A percentile compares a stretch with the other conserved stretches of the same genome.
phyloP scores from a whole-genome alignment of 1,140 invertebrate species.

The Drosophila tropicalis region DNA sequence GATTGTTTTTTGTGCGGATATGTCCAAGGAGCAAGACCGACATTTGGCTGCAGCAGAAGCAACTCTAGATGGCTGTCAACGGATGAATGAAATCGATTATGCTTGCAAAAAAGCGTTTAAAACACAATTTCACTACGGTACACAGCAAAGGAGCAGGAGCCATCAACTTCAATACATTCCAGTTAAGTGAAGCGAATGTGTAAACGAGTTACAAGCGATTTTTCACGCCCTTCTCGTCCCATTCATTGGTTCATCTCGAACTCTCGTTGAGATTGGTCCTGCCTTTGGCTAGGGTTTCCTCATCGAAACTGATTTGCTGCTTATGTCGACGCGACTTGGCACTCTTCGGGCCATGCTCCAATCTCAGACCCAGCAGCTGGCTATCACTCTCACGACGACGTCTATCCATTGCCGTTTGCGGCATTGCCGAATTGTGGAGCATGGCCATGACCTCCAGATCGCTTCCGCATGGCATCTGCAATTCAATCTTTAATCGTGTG shows the following conservation, averaged over 20 bases:
- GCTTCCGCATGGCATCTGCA: conserved; percentile 70
- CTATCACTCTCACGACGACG: conserved; percentile 56
- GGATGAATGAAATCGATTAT: conserved; percentile 73
- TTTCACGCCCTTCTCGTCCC: conserved; percentile 39
- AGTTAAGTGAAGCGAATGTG: conserved; percentile 72
- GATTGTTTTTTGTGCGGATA: conserved; percentile 82
- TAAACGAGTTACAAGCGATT: conserved; percentile 74
- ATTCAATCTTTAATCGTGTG: conserved; percentile 71
- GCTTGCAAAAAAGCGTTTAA: conserved; percentile 61
- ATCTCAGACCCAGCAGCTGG: conserved; percentile 27
- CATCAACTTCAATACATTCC: conserved; percentile 40
- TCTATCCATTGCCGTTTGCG: conserved; percentile 14
- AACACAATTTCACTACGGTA: conserved; percentile 55
- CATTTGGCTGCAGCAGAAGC: conserved; percentile 22
- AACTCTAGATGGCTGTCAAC: conserved; percentile 56
- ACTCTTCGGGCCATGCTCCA: background rate
- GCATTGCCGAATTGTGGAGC: conserved; percentile 56
- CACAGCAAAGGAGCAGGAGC: conserved; percentile 3
- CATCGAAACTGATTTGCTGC: conserved; percentile 77
- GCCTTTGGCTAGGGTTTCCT: conserved; percentile 41
- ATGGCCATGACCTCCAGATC: conserved; percentile 76
- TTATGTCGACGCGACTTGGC: conserved; percentile 43
- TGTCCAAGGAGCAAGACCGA: conserved; percentile 49
- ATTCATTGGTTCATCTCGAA: background rate
- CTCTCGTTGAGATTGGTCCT: conserved; percentile 32